A percentile compares a stretch with the other conserved stretches of the same genome.
These are phyloP conservation scores for Petaurus breviceps DNA, from an alignment of 2,113 vertebrate species.

Conservation along the genomic window DNA sequence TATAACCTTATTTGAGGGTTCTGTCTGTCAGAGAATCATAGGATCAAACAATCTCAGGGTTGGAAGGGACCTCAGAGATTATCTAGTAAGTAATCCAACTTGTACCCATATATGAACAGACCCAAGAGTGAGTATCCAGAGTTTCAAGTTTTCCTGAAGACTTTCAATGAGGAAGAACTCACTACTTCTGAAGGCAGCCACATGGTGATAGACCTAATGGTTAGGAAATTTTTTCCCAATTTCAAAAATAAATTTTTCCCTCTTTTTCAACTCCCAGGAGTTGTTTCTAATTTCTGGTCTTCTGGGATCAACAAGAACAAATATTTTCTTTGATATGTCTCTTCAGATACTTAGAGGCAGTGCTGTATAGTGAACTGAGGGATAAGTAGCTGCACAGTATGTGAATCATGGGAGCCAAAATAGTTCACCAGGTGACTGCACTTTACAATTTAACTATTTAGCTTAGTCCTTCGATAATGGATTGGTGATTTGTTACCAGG, in stretches of 20 bases:
- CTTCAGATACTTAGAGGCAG: not conserved
- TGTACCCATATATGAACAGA: not conserved
- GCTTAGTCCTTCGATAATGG: not conserved
- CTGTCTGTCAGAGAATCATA: not conserved
- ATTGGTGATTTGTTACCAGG: not conserved
- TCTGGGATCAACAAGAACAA: not conserved
- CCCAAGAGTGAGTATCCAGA: not conserved
- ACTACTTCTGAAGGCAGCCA: not conserved
- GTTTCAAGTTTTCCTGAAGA: not conserved
- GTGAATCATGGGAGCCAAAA: not conserved
- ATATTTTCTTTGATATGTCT: not conserved
- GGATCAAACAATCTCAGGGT: not conserved
- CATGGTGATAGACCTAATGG: not conserved
- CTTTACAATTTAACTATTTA: not conserved
- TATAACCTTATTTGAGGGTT: not conserved
- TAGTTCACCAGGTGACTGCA: not conserved
- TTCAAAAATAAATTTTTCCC: not conserved
- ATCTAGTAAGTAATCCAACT: not conserved
- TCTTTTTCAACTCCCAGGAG: not conserved
- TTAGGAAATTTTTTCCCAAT: not conserved
- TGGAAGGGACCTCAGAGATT: not conserved
- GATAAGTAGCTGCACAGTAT: not conserved
- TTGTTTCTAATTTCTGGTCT: not conserved
- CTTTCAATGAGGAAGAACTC: not conserved
- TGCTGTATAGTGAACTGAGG: not conserved